These are phyloP conservation scores for Agapornis roseicollis DNA, from an alignment of 2,113 vertebrate species.

Conservation along the genomic window DNA sequence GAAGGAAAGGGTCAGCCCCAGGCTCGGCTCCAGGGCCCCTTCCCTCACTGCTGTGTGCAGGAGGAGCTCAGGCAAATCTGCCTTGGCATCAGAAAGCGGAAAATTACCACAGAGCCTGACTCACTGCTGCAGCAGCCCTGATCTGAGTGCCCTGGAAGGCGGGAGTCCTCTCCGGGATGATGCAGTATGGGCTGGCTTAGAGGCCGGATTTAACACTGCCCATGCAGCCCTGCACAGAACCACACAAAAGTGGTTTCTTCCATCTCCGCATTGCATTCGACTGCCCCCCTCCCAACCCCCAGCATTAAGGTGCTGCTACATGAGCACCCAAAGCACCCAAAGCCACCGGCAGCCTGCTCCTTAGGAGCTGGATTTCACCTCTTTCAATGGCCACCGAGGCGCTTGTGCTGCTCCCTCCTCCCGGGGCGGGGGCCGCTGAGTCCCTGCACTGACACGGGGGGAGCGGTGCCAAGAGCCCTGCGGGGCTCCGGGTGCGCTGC, in stretches of 20 bases:
- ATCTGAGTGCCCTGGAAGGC: neutral
- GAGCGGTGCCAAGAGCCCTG: neutral
- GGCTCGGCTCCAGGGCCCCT: neutral
- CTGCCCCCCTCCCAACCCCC: too few relatives aligned
- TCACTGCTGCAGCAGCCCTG: neutral
- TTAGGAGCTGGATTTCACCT: neutral
- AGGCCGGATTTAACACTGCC: neutral
- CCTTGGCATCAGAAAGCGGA: neutral
- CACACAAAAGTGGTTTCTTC: neutral
- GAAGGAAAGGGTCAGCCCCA: neutral
- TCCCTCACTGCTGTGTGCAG: neutral
- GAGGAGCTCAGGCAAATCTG: neutral
- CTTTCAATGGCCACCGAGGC: accelerated
- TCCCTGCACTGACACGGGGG: accelerated
- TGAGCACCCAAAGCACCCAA: neutral
- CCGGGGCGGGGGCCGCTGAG: neutral
- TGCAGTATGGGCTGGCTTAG: neutral
- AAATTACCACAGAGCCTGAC: neutral
- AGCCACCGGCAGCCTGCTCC: neutral
- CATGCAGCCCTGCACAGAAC: neutral
- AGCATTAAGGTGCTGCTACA: neutral
- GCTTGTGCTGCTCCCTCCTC: neutral
- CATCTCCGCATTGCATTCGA: neutral
- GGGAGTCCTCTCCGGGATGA: neutral
- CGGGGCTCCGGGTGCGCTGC: neutral